Conservation (phyloP, 2,888 invertebrate species). For the Aphidius colemani region DNA sequence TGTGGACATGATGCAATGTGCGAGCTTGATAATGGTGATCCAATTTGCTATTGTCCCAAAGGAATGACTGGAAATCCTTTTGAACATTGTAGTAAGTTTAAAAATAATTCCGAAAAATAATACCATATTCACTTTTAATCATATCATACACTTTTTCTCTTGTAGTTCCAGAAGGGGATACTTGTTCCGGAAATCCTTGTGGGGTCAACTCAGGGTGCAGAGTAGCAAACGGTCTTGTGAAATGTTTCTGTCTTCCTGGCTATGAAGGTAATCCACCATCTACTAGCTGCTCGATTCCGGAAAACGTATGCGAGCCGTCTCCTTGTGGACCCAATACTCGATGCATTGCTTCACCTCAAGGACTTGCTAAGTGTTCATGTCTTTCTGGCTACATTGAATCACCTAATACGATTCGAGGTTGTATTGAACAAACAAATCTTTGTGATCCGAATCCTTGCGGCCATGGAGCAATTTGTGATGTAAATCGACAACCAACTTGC, state of each 20-base stretch:
- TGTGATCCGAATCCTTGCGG: slow-evolving; percentile 86
- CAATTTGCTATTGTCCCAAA: slow-evolving; percentile 87
- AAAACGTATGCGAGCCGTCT: slow-evolving; percentile 81
- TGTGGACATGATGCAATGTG: slow-evolving; percentile 86
- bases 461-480: slow-evolving; percentile 77
- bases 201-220: slow-evolving; percentile 84
- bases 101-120: background rate
- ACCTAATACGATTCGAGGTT: slow-evolving; percentile 86
- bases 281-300: slow-evolving; percentile 72
- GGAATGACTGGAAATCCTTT: slow-evolving; percentile 91
- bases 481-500: slow-evolving; percentile 78
- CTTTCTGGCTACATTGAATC: slow-evolving; percentile 81
- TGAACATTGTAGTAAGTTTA: slow-evolving; percentile 75
- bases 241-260: slow-evolving; percentile 87
- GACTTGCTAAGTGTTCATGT: slow-evolving; percentile 87
- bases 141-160: background rate
- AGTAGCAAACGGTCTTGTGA: slow-evolving; percentile 73
- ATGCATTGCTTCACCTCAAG: slow-evolving; percentile 76
- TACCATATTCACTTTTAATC: slow-evolving; percentile 15
- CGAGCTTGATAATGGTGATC: slow-evolving; percentile 82
- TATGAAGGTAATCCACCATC: slow-evolving; percentile 84
- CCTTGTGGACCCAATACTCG: slow-evolving; percentile 89
- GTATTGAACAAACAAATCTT: slow-evolving; percentile 77
- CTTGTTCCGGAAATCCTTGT: slow-evolving; percentile 82
- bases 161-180: slow-evolving; percentile 75